Percentiles rank a stretch among this genome's conserved stretches.
Evolutionary conservation across 2,113 vertebrate species (phyloP).

Genomic region (Dicrurus megarhynchus): DNA sequence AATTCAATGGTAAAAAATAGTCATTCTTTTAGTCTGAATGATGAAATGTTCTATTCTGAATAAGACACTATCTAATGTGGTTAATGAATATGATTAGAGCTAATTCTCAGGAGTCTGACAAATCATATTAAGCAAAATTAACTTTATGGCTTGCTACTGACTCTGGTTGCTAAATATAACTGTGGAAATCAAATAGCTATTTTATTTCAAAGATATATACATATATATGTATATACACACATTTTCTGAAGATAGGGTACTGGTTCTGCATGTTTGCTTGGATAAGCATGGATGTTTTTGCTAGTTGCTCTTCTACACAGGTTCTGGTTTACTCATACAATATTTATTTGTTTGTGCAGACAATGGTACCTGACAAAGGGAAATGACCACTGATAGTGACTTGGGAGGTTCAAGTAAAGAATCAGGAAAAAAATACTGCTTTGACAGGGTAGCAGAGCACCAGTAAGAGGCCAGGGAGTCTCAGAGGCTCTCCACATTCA

Average conservation of each 20-base stretch:
- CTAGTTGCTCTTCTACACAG: not conserved
- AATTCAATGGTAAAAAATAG: not conserved
- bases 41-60: slow-evolving; percentile 2
- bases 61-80: not conserved
- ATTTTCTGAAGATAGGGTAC: not conserved
- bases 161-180: not conserved
- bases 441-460: not conserved
- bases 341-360: not conserved
- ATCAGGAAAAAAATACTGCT: not conserved
- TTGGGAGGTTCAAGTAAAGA: not conserved
- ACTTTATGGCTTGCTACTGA: not conserved
- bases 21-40: not conserved
- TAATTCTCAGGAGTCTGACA: slow-evolving; percentile 29
- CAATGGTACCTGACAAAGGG: not conserved
- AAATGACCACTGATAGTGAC: not conserved
- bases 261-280: fast-evolving
- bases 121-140: slow-evolving; percentile 45
- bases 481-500: not conserved
- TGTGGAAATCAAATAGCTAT: not conserved
- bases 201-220: not conserved
- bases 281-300: not conserved
- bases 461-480: not conserved
- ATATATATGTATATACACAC: not conserved
- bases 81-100: slow-evolving; percentile 36
- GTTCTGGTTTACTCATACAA: not conserved